Evolutionary conservation across 2,888 invertebrate species (phyloP).

Genomic region (Apodemia hepburni): DNA sequence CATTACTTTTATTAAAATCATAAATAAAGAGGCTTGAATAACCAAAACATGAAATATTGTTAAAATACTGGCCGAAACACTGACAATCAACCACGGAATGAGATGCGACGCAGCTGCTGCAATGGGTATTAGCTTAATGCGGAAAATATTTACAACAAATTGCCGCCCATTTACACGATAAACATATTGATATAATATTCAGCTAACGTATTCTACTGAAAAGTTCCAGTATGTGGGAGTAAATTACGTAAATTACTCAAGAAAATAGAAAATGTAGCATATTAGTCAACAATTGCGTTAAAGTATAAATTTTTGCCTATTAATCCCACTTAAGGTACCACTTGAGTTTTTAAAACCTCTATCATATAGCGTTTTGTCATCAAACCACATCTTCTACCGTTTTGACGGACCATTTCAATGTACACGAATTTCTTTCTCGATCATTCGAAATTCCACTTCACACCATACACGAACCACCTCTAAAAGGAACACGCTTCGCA

Average conservation of each 20-base stretch:
- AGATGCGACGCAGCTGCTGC: constrained; percentile 22
- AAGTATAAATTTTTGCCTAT: no score
- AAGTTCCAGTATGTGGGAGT: neutral
- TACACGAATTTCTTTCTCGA: no score
- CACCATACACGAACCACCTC: no score
- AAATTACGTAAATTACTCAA: neutral
- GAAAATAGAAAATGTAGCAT: neutral
- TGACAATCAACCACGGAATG: constrained; percentile 24
- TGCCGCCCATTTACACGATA: constrained; percentile 10
- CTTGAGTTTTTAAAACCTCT: no score
- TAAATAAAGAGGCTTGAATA: neutral
- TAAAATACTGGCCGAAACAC: constrained; percentile 20
- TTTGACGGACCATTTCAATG: no score
- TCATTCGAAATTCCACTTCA: no score
- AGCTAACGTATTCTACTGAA: neutral
- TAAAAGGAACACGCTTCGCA: no score
- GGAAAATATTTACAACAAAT: constrained; percentile 20
- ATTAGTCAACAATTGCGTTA: no score
- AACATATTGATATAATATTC: constrained; percentile 6
- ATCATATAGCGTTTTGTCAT: no score
- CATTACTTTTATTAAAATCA: neutral
- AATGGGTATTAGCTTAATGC: constrained; percentile 20
- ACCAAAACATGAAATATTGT: constrained; percentile 9
- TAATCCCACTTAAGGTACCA: no score
- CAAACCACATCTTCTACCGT: no score